Percentiles rank a stretch among this genome's conserved stretches.
Evolutionary conservation across 2,888 invertebrate species (phyloP).

Genomic region (Ashinkailepas kermadecensis): DNA sequence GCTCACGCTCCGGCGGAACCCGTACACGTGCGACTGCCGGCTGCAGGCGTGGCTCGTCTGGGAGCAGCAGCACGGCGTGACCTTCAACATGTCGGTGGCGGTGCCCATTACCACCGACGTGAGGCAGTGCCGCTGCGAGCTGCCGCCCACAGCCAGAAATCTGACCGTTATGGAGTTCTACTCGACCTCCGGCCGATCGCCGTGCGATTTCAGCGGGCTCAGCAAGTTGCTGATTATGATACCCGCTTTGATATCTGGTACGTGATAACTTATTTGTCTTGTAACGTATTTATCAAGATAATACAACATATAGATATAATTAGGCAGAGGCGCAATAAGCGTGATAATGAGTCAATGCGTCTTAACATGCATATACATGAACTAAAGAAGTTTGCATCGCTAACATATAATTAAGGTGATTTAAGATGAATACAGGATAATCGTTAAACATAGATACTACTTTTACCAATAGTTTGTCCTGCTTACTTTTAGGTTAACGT

Average conservation of each 20-base stretch:
- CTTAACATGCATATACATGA: no score
- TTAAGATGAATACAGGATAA: no score
- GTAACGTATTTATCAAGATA: no score
- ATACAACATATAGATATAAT: no score
- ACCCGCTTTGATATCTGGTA: not conserved
- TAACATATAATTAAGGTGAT: no score
- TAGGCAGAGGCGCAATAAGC: no score
- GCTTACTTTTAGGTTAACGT: no score
- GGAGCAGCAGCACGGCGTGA: not conserved
- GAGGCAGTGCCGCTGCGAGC: not conserved
- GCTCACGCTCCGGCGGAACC: not conserved
- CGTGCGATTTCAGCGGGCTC: not conserved
- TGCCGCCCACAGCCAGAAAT: not conserved
- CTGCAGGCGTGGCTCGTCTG: not conserved
- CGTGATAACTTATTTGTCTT: not conserved
- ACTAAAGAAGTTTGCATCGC: no score
- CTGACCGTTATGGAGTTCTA: not conserved
- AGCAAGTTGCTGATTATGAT: not conserved
- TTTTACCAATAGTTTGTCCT: no score
- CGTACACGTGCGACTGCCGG: not conserved
- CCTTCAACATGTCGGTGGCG: not conserved
- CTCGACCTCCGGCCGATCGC: not conserved
- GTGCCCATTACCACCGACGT: not conserved
- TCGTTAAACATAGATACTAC: no score
- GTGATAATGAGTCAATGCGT: no score